Evolutionary conservation across 2,888 invertebrate genomes (phyloP), one percentile per base, ranked within the genome.

Genomic region (Gryllus longicercus): DNA sequence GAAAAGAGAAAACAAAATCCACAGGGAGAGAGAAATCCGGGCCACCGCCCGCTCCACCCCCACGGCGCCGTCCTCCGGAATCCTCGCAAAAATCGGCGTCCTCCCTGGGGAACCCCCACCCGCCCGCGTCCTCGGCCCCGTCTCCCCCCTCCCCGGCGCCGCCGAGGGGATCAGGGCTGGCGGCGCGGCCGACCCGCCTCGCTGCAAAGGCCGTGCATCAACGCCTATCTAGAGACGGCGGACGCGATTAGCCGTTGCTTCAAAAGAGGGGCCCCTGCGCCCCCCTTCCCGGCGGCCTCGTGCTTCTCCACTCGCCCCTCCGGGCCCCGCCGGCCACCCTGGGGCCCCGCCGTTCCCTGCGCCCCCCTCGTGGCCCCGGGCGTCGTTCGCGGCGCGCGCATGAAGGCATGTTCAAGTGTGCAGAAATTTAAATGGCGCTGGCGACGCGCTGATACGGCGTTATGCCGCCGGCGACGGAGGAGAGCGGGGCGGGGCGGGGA

Each of bases 191-290:
- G 25, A 4, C 25, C 18, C 63, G 63, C 8, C 16, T 3, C 63
- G n/a, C 63, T 63, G 38, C 38, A 63, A 63, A 63, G 63, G 16
- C 63, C 63, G 63, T 63, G 10, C 63, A 63, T 63, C 63, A 63
- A 63, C 63, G 63, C 63, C 63, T 63, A 63, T 63, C 63, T 63
- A n/a, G 14, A 63, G 63, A 63, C 63, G 63, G 38, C n/a, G n/a
- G 11, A 2, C 63, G 63, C 63, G 63, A 63, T 63, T 63, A 63
- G 63, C 63, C 63, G 63, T n/a, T 18, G 63, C 63, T 63, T 63
- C 63, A 63, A 63, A 63, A 63, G 63, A 63, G 63, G 63, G 63
- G 8, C 4, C n/a, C 4, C n/a, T 1, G 14, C 63, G 63, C 14
- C 14, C 63, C 38, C 38, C 38, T 38, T 38, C 38, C 38, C 38